These are phyloP conservation scores for Syrphus vitripennis DNA, from an alignment of 2,888 invertebrate species.

Conservation along the genomic window DNA sequence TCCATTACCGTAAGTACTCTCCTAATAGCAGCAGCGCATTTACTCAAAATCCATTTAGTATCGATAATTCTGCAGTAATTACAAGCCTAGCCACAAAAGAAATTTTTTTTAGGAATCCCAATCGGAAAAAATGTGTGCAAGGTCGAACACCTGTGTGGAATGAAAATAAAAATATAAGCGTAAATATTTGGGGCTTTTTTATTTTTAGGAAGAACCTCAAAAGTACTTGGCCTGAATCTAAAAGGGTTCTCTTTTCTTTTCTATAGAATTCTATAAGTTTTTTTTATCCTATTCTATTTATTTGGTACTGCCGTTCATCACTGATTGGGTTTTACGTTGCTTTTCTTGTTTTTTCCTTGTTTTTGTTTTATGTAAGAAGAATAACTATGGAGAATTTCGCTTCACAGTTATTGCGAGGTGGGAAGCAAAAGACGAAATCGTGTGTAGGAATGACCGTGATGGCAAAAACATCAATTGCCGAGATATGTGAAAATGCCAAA, in stretches of 20 bases:
- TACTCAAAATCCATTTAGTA: constrained; percentile 21
- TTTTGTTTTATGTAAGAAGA: constrained; percentile 61
- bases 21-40: neutral
- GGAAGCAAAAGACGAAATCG: constrained; percentile 81
- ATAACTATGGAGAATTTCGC: constrained; percentile 71
- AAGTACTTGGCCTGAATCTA: neutral
- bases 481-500: constrained; percentile 97
- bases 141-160: constrained; percentile 70
- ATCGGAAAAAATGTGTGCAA: constrained; percentile 42
- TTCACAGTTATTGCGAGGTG: constrained; percentile 80
- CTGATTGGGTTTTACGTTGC: constrained; percentile 57
- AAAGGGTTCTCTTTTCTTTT: constrained; percentile 13
- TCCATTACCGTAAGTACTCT: constrained; percentile 79
- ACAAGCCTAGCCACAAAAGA: constrained; percentile 61
- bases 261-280: constrained; percentile 47
- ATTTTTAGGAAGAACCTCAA: neutral
- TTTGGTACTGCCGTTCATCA: constrained; percentile 20
- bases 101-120: constrained; percentile 26
- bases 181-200: neutral
- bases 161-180: constrained; percentile 52
- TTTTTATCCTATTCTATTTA: neutral
- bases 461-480: constrained; percentile 92
- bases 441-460: constrained; percentile 87
- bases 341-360: neutral
- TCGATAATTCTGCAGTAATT: constrained; percentile 70